These are phyloP conservation scores for Oscheius sp. DNA, from an alignment of 2,888 invertebrate genomes.

Conservation along the genomic window DNA sequence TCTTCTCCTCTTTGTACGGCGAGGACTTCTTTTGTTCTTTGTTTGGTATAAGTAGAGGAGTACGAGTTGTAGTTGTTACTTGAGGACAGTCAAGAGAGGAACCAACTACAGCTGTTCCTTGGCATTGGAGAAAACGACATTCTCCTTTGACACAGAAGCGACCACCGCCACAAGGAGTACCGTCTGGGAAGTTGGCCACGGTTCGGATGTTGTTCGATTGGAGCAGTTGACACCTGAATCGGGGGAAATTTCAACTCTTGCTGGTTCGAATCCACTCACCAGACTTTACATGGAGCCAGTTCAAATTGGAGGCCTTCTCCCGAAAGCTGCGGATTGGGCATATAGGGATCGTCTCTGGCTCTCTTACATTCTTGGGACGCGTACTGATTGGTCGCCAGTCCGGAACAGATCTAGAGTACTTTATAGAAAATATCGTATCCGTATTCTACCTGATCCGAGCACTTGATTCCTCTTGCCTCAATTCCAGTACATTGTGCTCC, in stretches of 20 bases:
- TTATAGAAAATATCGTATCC: not conserved
- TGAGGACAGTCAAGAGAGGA: constrained; percentile 35
- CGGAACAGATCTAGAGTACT: constrained; percentile 46
- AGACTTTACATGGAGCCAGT: constrained; percentile 64
- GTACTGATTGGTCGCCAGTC: constrained; percentile 50
- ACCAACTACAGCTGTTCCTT: constrained; percentile 1
- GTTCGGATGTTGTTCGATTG: constrained; percentile 62
- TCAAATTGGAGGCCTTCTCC: constrained; percentile 64
- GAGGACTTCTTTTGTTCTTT: constrained; percentile 9
- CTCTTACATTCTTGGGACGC: constrained; percentile 52
- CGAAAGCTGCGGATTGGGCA: constrained; percentile 60
- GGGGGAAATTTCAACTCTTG: not conserved
- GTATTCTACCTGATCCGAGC: constrained; percentile 48
- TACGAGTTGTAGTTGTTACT: constrained; percentile 29
- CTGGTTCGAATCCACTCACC: constrained; percentile 38
- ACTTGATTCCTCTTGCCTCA: constrained; percentile 60
- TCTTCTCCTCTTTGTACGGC: constrained; percentile 31
- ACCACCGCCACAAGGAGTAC: constrained; percentile 66
- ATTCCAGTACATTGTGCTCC: constrained; percentile 64
- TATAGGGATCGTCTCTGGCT: constrained; percentile 54
- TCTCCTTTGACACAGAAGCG: constrained; percentile 69
- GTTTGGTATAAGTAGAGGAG: constrained; percentile 8
- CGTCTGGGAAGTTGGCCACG: constrained; percentile 69
- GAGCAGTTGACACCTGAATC: constrained; percentile 46
- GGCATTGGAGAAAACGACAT: constrained; percentile 47